These are phyloP conservation scores for Phainopepla nitens DNA, from an alignment of 2,113 vertebrate species.

Conservation along the genomic window DNA sequence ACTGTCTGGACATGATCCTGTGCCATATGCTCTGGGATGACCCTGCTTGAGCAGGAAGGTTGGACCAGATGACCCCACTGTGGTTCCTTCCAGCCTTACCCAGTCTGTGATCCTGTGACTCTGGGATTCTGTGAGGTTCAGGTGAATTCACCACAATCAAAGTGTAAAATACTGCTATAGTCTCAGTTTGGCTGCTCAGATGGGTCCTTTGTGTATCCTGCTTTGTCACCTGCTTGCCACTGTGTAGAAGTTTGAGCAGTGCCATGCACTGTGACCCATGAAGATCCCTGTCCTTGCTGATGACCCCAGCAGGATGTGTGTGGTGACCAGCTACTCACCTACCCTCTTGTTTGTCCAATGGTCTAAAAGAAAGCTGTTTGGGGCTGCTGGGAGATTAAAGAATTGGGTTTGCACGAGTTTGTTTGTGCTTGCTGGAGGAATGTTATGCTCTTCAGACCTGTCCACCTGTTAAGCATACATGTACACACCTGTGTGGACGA, in stretches of 20 bases:
- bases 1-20: background rate
- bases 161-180: background rate
- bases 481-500: background rate
- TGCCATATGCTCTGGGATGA: background rate
- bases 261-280: rapidly evolving
- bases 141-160: background rate
- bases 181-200: background rate
- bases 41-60: background rate
- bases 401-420: background rate
- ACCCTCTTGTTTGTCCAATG: background rate
- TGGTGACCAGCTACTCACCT: background rate
- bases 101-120: background rate
- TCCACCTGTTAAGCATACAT: background rate
- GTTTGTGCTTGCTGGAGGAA: background rate
- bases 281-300: background rate
- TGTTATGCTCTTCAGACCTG: background rate
- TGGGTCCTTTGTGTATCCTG: background rate
- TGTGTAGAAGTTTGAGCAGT: background rate
- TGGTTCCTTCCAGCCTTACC: background rate
- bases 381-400: background rate
- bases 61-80: background rate
- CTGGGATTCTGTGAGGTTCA: background rate
- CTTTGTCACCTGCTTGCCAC: background rate
- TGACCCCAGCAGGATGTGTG: background rate
- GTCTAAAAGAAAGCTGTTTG: background rate